Base-by-base conservation (phyloP, 2,113 vertebrate genomes). In the Notiomystis cincta region DNA sequence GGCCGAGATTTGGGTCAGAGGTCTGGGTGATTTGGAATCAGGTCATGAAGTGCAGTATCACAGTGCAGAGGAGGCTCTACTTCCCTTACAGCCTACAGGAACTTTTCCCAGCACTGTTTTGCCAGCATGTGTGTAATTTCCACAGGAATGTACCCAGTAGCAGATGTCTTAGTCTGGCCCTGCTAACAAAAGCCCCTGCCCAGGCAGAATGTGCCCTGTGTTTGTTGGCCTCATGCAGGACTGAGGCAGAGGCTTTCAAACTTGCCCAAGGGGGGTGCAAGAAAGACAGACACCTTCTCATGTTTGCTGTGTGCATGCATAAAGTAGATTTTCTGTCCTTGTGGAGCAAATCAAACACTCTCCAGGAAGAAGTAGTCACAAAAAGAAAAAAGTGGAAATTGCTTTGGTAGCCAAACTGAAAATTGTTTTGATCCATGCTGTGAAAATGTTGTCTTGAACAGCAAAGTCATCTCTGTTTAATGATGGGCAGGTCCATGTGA, bases 151-250 rank as follows among this genome's bases (percentile, higher is more conserved):
- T 11, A 10, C 8, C 8, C 31, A 7, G 14, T 6, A 58, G 10
- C 18, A 67, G 53, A 18, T 50, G 53, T 45, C 31, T 17, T 18
- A 4, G 3, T 57, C 40, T 78, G 37, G 10, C 28, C 24, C 25
- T 62, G 47, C 31, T 44, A 16, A 18, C 10, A 15, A 7, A 37
- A 22, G 11, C 31, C 20, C 22, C 10, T 6, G 16, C 0, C 2
- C 22, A 44, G 50, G 31, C 21, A 70, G 25, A 14, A 11, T 6
- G 22, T 3, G 9, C 14, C 44, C 20, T 0, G 0, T 60, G 18
- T 81, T 67, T 60, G 23, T 9, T 31, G 56, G 31, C n/a, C 30
- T 70, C 5, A 0, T 57, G 27, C 14, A 64, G 70, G 15, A 38
- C 18, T 15, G 53, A 86, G 66, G 38, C 33, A 50, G 25, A 64